Evolutionary conservation across 2,888 invertebrate genomes (phyloP).

Genomic region (Glaucopsyche alexis): DNA sequence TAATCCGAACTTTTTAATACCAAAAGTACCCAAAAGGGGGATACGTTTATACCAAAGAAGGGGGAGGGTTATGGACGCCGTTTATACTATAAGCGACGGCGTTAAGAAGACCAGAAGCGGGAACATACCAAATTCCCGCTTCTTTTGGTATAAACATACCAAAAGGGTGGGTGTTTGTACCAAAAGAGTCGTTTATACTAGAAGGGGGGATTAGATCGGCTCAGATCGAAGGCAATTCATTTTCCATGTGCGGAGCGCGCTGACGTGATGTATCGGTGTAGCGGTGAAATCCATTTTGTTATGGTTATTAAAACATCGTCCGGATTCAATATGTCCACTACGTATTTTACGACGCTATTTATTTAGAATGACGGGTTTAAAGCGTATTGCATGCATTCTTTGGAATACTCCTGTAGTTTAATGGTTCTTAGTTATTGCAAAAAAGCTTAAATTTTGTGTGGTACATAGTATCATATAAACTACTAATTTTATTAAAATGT

Average conservation of each 20-base stretch:
- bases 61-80: too few relatives aligned
- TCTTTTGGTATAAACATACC: too few relatives aligned
- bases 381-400: not conserved
- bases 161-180: too few relatives aligned
- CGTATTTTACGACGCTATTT: slow-evolving; percentile 37
- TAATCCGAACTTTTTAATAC: too few relatives aligned
- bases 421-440: not conserved
- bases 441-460: slow-evolving; percentile 39
- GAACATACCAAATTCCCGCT: too few relatives aligned
- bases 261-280: slow-evolving; percentile 34
- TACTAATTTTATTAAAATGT: too few relatives aligned
- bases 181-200: too few relatives aligned
- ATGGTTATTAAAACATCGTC: slow-evolving; percentile 19
- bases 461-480: too few relatives aligned
- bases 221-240: not conserved
- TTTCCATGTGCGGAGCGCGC: slow-evolving; percentile 1
- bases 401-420: not conserved
- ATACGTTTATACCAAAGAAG: too few relatives aligned
- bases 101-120: too few relatives aligned
- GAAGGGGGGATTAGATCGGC: not conserved
- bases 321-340: slow-evolving; percentile 19
- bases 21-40: too few relatives aligned
- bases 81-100: too few relatives aligned
- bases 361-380: slow-evolving; percentile 16
- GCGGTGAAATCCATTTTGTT: slow-evolving; percentile 34